phyloP scores from a whole-genome alignment of 2,797 vertebrate genomes.

The Allobates femoralis region DNA sequence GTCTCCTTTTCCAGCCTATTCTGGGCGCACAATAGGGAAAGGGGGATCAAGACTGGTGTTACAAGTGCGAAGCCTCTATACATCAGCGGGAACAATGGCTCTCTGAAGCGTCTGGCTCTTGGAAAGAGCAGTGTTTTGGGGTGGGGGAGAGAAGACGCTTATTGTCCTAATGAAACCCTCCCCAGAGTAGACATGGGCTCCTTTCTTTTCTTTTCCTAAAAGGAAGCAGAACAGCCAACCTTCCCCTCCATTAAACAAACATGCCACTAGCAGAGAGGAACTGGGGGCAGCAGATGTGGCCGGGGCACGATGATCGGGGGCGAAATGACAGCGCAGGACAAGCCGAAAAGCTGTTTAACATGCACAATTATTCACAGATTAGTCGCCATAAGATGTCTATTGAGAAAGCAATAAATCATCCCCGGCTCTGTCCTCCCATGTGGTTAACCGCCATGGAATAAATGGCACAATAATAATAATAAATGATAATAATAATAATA shows the following conservation, averaged over 20 bases:
- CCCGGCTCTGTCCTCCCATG: not conserved
- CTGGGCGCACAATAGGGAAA: slow-evolving; percentile 72
- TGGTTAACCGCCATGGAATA: no score
- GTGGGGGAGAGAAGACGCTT: slow-evolving; percentile 67
- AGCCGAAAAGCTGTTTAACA: slow-evolving; percentile 23
- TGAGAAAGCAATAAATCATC: slow-evolving; percentile 21
- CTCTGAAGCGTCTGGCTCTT: slow-evolving; percentile 73
- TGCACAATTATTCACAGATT: slow-evolving; percentile 31
- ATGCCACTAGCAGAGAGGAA: slow-evolving; percentile 69
- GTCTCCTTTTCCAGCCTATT: slow-evolving; percentile 76
- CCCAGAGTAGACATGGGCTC: slow-evolving; percentile 65
- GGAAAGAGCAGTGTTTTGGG: slow-evolving; percentile 67
- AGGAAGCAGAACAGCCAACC: slow-evolving; percentile 75
- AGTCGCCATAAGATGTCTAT: slow-evolving; percentile 17
- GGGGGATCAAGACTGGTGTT: slow-evolving; percentile 73
- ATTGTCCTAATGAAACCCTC: slow-evolving; percentile 73
- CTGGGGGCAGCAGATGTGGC: slow-evolving; percentile 75
- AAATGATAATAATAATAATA: no score
- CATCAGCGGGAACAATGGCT: slow-evolving; percentile 76
- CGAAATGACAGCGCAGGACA: not conserved
- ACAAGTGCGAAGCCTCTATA: slow-evolving; percentile 76
- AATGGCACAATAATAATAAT: no score
- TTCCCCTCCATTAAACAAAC: slow-evolving; percentile 76
- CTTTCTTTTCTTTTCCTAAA: slow-evolving; percentile 73
- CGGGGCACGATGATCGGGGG: slow-evolving; percentile 68